These are phyloP conservation scores for Eremobia ochroleuca DNA, from an alignment of 2,888 invertebrate species.

Conservation along the genomic window DNA sequence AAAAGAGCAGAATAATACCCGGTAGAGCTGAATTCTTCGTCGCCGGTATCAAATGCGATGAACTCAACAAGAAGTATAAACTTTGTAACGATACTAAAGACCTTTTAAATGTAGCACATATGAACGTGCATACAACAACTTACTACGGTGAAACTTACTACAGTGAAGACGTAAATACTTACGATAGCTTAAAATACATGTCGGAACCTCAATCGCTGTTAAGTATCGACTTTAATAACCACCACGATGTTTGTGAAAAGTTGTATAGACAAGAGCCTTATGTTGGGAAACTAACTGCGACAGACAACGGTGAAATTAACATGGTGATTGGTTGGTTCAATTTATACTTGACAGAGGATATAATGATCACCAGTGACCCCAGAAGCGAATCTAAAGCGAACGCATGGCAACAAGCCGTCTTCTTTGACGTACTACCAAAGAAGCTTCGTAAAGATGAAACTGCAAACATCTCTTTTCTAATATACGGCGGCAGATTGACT, in stretches of 20 bases:
- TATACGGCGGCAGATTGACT: conserved; percentile 41
- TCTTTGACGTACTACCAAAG: conserved; percentile 55
- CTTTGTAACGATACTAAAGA: conserved; percentile 26
- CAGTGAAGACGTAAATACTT: conserved; percentile 55
- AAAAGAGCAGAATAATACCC: conserved; percentile 44
- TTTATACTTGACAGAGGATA: conserved; percentile 91
- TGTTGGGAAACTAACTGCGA: conserved; percentile 30
- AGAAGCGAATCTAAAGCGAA: conserved; percentile 74
- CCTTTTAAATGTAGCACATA: conserved; percentile 33
- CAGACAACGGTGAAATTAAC: conserved; percentile 51
- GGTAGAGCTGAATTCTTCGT: conserved; percentile 58
- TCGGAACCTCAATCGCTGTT: conserved; percentile 55
- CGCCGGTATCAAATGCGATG: conserved; percentile 42
- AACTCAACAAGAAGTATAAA: conserved; percentile 48
- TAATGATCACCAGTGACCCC: conserved; percentile 90
- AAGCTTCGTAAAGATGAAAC: conserved; percentile 32
- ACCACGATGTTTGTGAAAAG: conserved; percentile 45
- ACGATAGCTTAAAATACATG: conserved; percentile 55
- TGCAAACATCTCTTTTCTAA: conserved; percentile 25
- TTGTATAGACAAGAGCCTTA: conserved; percentile 38
- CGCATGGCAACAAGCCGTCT: conserved; percentile 78
- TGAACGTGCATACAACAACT: conserved; percentile 48
- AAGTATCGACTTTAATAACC: conserved; percentile 58
- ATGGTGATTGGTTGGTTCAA: conserved; percentile 92
- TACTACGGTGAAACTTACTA: conserved; percentile 42